Percentiles rank a stretch among this genome's conserved stretches.
These are phyloP conservation scores for Forficula auricularia DNA, from an alignment of 1,140 invertebrate genomes.

Conservation along the genomic window DNA sequence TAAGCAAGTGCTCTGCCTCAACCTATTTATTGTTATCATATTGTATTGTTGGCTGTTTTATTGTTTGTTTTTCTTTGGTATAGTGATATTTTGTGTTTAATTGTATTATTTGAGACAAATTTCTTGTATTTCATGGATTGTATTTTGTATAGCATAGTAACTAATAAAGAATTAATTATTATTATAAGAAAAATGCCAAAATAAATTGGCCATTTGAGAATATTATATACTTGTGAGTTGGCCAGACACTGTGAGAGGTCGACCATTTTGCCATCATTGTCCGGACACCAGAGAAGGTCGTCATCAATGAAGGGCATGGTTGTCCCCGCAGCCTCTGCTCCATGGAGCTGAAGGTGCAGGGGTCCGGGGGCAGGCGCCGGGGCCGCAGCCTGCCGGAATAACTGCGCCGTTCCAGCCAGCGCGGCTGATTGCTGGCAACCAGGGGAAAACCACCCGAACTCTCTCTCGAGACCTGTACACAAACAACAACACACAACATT, in stretches of 20 bases:
- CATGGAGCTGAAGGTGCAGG: conserved; percentile 2
- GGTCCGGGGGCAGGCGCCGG: conserved; percentile 25
- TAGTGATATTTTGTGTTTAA: too few species aligned
- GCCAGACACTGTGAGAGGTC: conserved; percentile 75
- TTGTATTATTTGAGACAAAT: too few species aligned
- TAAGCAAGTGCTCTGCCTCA: too few species aligned
- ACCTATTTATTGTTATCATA: too few species aligned
- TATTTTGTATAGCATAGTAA: too few species aligned
- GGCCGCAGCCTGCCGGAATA: conserved; percentile 4
- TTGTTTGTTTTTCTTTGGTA: too few species aligned
- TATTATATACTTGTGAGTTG: conserved; percentile 24
- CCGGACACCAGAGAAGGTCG: conserved; percentile 76
- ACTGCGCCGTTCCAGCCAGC: conserved; percentile 7
- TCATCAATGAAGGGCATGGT: conserved; percentile 88
- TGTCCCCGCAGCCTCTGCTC: conserved; percentile 28
- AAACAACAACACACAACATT: background rate
- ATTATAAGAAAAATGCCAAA: too few species aligned
- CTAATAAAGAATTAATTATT: too few species aligned
- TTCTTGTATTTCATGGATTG: too few species aligned
- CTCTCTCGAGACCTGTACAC: conserved; percentile 4
- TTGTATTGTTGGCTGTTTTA: too few species aligned
- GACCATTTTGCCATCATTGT: conserved; percentile 80
- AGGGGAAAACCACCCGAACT: conserved; percentile 2
- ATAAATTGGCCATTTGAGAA: too few species aligned
- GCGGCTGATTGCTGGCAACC: background rate